phyloP scores from a whole-genome alignment of 1,140 invertebrate species.

The Ceratitis capitata region DNA sequence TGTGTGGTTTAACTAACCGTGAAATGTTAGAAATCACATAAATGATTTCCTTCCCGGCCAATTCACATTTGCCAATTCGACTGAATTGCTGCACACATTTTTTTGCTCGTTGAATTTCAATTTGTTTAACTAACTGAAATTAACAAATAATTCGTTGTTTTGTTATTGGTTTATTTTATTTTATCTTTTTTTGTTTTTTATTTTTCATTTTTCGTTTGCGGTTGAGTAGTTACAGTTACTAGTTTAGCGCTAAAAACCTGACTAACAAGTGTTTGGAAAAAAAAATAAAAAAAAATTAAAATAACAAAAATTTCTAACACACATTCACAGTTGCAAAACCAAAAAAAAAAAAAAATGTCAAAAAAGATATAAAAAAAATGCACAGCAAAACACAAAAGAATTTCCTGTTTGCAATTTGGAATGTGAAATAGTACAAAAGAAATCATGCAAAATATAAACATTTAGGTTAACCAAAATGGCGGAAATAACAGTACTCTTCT shows the following conservation, averaged over 20 bases:
- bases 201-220: too few relatives aligned
- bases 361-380: too few relatives aligned
- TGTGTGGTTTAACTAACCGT: too few relatives aligned
- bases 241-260: background rate
- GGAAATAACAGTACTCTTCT: constrained; percentile 25
- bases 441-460: constrained; percentile 7
- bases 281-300: too few relatives aligned
- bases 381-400: background rate
- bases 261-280: constrained; percentile 16
- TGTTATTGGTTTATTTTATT: background rate
- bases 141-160: background rate
- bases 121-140: constrained; percentile 25
- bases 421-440: constrained; percentile 9
- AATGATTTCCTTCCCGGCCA: background rate
- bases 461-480: constrained; percentile 39
- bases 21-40: too few relatives aligned
- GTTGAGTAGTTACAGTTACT: background rate
- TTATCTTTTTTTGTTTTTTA: too few relatives aligned
- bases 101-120: background rate
- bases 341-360: too few relatives aligned
- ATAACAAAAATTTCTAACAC: background rate
- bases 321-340: background rate
- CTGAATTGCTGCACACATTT: background rate
- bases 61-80: background rate
- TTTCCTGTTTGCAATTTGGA: background rate